phyloP scores from a whole-genome alignment of 2,888 invertebrate genomes.

The Meliscaeva auricollis region DNA sequence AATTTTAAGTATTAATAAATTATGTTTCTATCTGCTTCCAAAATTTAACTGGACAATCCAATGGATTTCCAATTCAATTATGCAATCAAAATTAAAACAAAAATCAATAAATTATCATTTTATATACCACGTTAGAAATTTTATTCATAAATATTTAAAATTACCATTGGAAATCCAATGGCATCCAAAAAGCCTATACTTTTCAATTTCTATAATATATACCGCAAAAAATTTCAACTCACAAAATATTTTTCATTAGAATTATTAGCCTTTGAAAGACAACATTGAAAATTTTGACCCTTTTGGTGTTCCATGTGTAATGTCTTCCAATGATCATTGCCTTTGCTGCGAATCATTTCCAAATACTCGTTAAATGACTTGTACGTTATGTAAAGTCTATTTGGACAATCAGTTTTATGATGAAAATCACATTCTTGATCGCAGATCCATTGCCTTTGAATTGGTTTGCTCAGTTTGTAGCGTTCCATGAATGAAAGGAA shows the following conservation, averaged over 20 bases:
- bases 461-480: conserved; percentile 88
- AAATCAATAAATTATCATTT: conserved; percentile 3
- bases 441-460: conserved; percentile 90
- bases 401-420: conserved; percentile 80
- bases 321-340: conserved; percentile 81
- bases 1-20: too few relatives aligned
- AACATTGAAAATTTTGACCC: conserved; percentile 61
- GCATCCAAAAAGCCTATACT: background rate
- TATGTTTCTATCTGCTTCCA: too few relatives aligned
- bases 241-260: conserved; percentile 45
- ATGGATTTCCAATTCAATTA: conserved; percentile 47
- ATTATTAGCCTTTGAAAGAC: conserved; percentile 22
- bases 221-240: conserved; percentile 41
- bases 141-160: conserved; percentile 37
- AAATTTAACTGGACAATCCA: conserved; percentile 2
- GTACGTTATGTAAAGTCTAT: conserved; percentile 79
- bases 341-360: conserved; percentile 79
- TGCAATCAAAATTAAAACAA: background rate
- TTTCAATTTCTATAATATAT: conserved; percentile 6
- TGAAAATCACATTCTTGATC: conserved; percentile 84
- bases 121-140: background rate
- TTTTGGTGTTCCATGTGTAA: conserved; percentile 71
- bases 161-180: conserved; percentile 65
- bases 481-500: conserved; percentile 90
- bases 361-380: conserved; percentile 81